phyloP scores from a whole-genome alignment of 2,888 invertebrate genomes.

The Lasioglossum malachurum region DNA sequence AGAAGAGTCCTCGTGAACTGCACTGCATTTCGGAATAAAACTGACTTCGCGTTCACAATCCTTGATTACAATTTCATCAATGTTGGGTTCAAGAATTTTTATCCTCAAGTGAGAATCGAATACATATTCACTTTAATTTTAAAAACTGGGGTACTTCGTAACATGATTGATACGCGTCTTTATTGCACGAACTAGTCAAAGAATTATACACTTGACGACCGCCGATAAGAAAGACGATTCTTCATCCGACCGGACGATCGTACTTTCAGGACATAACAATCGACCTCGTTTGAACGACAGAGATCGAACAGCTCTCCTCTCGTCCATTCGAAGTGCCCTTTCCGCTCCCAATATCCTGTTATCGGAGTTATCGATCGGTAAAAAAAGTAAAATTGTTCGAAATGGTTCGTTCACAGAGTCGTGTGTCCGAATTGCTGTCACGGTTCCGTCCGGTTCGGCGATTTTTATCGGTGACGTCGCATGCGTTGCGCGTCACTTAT shows the following conservation, averaged over 20 bases:
- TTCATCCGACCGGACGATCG: background rate
- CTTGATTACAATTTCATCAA: too few species aligned
- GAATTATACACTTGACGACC: background rate
- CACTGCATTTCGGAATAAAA: background rate
- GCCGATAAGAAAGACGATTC: background rate
- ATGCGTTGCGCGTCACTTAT: slow-evolving; percentile 42
- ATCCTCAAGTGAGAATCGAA: too few species aligned
- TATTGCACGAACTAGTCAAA: too few species aligned
- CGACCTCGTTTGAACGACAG: background rate
- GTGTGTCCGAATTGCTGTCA: background rate
- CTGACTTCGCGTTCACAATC: too few species aligned
- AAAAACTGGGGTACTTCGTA: too few species aligned
- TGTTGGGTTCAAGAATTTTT: too few species aligned
- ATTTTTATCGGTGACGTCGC: slow-evolving; percentile 43
- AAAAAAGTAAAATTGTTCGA: background rate
- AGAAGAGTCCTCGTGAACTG: background rate
- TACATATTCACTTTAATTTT: too few species aligned
- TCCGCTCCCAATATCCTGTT: background rate
- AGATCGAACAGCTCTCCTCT: background rate
- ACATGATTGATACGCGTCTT: too few species aligned
- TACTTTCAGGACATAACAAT: background rate
- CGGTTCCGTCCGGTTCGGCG: slow-evolving; percentile 2
- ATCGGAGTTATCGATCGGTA: background rate
- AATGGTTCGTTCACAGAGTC: background rate
- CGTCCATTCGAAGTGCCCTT: background rate